Conservation (phyloP, 2,888 invertebrate genomes). For the Sesamia inferens region DNA sequence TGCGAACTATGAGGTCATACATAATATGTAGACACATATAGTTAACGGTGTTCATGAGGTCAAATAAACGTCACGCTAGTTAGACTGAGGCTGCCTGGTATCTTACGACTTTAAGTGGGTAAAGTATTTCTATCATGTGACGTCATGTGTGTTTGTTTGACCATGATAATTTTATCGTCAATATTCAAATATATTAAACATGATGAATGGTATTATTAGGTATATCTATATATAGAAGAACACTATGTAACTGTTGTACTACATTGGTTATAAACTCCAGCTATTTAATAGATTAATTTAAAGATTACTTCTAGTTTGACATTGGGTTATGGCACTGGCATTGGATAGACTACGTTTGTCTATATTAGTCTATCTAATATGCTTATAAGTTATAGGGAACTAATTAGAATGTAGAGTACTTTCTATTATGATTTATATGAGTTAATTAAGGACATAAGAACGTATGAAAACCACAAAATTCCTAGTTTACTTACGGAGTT, state of each 20-base stretch:
- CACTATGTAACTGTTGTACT: not conserved
- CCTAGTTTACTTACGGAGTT: slow-evolving; percentile 14
- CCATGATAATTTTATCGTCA: slow-evolving; percentile 34
- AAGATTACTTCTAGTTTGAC: not conserved
- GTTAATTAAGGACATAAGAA: not conserved
- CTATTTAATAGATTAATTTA: no score
- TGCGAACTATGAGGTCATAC: slow-evolving; percentile 60
- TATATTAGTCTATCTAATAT: not conserved
- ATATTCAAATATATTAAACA: slow-evolving; percentile 8
- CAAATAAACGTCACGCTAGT: slow-evolving; percentile 57
- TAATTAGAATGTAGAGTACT: not conserved
- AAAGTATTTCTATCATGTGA: slow-evolving; percentile 35
- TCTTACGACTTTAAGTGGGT: slow-evolving; percentile 5
- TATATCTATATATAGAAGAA: not conserved
- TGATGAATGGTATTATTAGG: not conserved
- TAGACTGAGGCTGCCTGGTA: slow-evolving; percentile 37
- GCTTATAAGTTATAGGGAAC: not conserved
- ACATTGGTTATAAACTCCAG: slow-evolving; percentile 13
- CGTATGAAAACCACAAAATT: slow-evolving; percentile 2
- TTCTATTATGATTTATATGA: not conserved
- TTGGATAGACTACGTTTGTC: not conserved
- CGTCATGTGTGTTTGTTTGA: slow-evolving; percentile 42
- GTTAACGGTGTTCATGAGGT: slow-evolving; percentile 59
- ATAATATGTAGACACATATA: slow-evolving; percentile 34
- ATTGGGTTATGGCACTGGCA: slow-evolving; percentile 5